These are phyloP conservation scores for Rallus crepitans DNA, from an alignment of 2,797 vertebrate species.

Conservation along the genomic window DNA sequence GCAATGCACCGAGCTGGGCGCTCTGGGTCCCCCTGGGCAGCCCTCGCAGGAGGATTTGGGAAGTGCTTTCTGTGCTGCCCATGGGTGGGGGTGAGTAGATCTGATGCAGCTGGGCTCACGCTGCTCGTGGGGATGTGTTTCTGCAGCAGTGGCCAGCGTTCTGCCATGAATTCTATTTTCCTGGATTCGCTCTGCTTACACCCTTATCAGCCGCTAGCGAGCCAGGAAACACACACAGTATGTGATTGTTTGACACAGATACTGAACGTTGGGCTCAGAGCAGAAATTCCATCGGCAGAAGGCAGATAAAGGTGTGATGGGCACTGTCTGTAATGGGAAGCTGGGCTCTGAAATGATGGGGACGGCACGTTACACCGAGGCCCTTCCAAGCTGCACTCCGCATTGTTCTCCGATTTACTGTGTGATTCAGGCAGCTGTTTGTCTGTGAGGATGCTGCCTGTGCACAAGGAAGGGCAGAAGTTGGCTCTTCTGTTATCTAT, in stretches of 20 bases:
- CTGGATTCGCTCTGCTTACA: background rate
- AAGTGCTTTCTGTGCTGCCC: background rate
- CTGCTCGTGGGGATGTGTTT: background rate
- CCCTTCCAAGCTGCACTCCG: background rate
- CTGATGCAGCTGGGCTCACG: background rate
- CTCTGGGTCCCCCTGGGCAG: background rate
- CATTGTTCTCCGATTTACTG: background rate
- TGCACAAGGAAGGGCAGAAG: background rate
- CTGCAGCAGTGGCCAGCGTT: background rate
- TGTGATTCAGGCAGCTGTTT: background rate
- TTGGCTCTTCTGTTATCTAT: background rate
- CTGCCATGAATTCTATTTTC: background rate
- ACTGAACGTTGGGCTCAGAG: background rate
- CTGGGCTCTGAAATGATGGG: background rate
- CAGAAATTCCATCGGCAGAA: background rate
- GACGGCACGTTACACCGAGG: background rate
- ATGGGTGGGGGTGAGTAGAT: background rate
- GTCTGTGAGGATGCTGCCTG: background rate
- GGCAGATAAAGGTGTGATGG: background rate
- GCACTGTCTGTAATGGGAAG: background rate
- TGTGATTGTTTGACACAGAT: background rate
- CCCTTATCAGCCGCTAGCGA: slow-evolving; percentile 21
- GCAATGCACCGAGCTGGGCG: background rate
- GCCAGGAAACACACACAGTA: background rate
- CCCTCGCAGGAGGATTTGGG: background rate